Base-by-base conservation (phyloP, 2,888 invertebrate genomes). In the Gymnocheta viridis region DNA sequence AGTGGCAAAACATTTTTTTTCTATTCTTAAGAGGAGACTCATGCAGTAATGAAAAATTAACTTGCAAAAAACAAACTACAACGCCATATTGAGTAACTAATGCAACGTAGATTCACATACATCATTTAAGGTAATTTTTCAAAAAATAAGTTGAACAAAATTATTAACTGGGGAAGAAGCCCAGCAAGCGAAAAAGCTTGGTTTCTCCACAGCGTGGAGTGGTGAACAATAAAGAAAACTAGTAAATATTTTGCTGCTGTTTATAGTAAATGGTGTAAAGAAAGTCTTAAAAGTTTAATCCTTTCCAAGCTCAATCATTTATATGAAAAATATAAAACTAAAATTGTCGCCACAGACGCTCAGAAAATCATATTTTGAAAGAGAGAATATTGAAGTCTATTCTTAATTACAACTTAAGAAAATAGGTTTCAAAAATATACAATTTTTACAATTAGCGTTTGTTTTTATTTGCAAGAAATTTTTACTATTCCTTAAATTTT, bases 101-200 rank as follows among this genome's bases (percentile, higher is more conserved):
- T 83, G 82, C 27, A 70, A 58, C 29, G 29, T 35, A 58, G 74
- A 74, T 58, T 74, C 49, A 27, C 69, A 79, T 79, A 74, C 79
- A 82, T 78, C 72, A 67, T 73, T 82, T 73, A 62, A 51, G 35
- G 82, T 72, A 78, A 82, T 78, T 82, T 82, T 82, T 82, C 82
- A 79, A 79, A 73, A 27, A 54, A 56, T 17, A 76, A 47, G 14
- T 29, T 49, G 47, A 62, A 74, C 54, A 69, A 70, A 79, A 64
- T 24, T 60, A 67, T 67, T 74, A 67, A 60, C 58, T 32, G 66
- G 47, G 10, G 44, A 51, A 79, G 51, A 64, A 22, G 22, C 19
- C 41, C 56, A 70, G 74, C 35, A 56, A 74, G 49, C 67, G n/a
- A 29, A 69, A 58, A 70, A 76, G 32, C 56, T 19, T 64, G 41